phyloP scores from a whole-genome alignment of 2,113 vertebrate species.

The Mola mola region DNA sequence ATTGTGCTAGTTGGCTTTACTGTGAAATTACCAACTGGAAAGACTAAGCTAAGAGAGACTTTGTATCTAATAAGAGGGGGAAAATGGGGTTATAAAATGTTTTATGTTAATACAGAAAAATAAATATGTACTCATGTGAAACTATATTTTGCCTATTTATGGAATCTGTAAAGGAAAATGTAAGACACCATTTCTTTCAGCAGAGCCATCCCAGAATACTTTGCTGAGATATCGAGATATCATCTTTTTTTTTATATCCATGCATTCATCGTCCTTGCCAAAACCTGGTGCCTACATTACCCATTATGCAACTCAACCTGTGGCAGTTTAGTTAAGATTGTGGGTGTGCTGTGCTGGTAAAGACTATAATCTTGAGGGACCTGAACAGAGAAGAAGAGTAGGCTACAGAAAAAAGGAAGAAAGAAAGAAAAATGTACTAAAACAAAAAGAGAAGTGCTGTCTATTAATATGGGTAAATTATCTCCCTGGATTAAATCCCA shows the following conservation, averaged over 20 bases:
- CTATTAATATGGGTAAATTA: too few relatives aligned
- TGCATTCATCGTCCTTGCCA: not conserved
- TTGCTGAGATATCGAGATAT: not conserved
- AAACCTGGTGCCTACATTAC: not conserved
- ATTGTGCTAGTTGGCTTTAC: conserved; percentile 48
- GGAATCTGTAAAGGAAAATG: not conserved
- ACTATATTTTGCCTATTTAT: conserved; percentile 36
- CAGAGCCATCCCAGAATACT: not conserved
- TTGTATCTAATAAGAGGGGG: conserved; percentile 34
- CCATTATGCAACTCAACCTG: not conserved
- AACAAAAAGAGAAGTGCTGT: too few relatives aligned
- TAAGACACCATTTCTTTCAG: not conserved
- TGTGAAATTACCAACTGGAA: conserved; percentile 36
- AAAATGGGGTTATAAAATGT: conserved; percentile 3
- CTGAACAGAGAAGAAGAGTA: not conserved
- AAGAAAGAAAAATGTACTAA: too few relatives aligned
- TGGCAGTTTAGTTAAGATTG: not conserved
- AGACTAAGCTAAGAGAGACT: conserved; percentile 29
- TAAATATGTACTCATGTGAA: conserved; percentile 19
- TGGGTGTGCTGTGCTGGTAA: too few relatives aligned
- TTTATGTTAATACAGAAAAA: conserved; percentile 30
- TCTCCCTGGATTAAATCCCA: too few relatives aligned
- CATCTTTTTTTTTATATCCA: not conserved
- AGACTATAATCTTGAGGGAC: too few relatives aligned
- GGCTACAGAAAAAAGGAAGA: too few relatives aligned